These are phyloP conservation scores for Australoheros scitulus DNA, from an alignment of 2,113 vertebrate species.

Conservation along the genomic window DNA sequence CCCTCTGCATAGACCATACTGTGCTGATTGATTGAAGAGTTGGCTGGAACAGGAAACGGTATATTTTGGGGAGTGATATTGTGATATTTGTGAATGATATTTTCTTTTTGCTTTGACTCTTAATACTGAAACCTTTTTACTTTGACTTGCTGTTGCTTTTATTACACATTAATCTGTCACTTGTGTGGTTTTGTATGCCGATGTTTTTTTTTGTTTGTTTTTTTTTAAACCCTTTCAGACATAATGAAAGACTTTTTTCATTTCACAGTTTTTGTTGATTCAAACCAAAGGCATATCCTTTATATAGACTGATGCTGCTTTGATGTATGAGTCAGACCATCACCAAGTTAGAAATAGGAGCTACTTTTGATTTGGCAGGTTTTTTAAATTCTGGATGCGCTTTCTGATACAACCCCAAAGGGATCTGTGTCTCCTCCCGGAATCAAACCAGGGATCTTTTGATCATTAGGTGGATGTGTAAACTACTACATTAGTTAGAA, in stretches of 20 bases:
- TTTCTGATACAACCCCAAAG: not conserved
- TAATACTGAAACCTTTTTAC: not conserved
- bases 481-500: not conserved
- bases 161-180: not conserved
- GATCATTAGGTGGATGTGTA: not conserved
- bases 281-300: not conserved
- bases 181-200: not conserved
- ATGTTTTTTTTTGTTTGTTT: too few relatives aligned
- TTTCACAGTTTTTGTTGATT: not conserved
- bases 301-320: not conserved
- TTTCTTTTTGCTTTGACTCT: not conserved
- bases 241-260: not conserved
- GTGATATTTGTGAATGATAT: not conserved
- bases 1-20: too few relatives aligned
- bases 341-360: not conserved
- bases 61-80: not conserved
- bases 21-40: too few relatives aligned
- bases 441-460: too few relatives aligned
- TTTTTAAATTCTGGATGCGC: not conserved
- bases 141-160: slow-evolving; percentile 20
- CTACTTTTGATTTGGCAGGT: not conserved
- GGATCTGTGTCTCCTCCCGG: not conserved
- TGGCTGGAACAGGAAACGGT: not conserved
- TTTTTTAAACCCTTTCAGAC: not conserved
- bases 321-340: not conserved